A percentile compares a stretch with the other conserved stretches of the same genome.
Conservation (phyloP, 2,113 vertebrate genomes). For the Cyphomyrus discorhynchus region DNA sequence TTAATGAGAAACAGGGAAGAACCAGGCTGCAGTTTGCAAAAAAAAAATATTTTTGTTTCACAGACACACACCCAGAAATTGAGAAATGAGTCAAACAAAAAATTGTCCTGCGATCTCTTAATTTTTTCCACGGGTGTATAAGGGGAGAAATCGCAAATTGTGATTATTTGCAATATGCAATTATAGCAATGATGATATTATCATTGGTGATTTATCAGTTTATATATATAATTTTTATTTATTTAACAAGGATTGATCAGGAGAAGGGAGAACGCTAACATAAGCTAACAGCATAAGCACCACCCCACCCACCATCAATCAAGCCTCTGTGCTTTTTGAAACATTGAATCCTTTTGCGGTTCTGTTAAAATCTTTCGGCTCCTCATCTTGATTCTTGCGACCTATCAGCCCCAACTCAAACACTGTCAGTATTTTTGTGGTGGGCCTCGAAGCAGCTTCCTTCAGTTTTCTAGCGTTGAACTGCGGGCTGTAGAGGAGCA, state of each 20-base stretch:
- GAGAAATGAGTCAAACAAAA: no score
- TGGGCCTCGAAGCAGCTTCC: constrained; percentile 69
- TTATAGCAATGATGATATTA: neutral
- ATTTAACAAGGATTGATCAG: neutral
- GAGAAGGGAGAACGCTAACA: neutral
- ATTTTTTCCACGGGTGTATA: neutral
- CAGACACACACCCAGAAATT: no score
- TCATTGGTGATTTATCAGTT: neutral
- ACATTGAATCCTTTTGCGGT: constrained; percentile 70
- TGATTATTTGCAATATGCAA: neutral
- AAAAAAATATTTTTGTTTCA: no score
- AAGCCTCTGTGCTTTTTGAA: constrained; percentile 28
- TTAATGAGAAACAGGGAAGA: no score
- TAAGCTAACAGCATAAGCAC: neutral
- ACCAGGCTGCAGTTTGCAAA: no score
- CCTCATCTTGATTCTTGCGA: constrained; percentile 54
- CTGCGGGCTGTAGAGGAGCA: constrained; percentile 75
- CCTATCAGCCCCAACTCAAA: constrained; percentile 62
- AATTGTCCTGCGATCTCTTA: no score
- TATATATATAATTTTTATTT: neutral
- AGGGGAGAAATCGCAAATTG: neutral
- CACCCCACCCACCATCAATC: neutral
- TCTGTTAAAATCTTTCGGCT: constrained; percentile 76
- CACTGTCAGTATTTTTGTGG: constrained; percentile 49
- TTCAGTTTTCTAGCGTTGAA: constrained; percentile 86